A percentile compares a stretch with the other conserved stretches of the same genome.
Conservation (phyloP, 2,888 invertebrate species). For the Halocaridina rubra region DNA sequence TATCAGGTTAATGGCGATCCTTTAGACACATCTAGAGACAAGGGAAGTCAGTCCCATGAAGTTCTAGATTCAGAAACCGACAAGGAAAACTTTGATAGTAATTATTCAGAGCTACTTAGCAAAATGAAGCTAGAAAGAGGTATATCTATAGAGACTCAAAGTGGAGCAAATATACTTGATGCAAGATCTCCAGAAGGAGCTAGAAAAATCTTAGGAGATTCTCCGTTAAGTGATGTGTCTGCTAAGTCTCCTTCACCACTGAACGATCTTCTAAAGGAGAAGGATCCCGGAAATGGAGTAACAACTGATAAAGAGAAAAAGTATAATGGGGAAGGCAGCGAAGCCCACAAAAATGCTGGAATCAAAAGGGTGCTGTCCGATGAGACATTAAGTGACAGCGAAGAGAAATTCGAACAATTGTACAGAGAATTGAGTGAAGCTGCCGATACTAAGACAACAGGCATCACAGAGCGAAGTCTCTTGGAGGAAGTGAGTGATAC, state of each 20-base stretch:
- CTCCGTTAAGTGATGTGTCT: neutral
- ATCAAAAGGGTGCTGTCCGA: neutral
- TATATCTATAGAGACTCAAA: constrained; percentile 1
- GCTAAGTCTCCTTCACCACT: neutral
- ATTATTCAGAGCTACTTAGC: neutral
- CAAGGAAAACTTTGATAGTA: neutral
- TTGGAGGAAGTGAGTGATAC: neutral
- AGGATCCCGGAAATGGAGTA: neutral
- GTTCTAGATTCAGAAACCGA: neutral
- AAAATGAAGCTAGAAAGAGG: constrained; percentile 38
- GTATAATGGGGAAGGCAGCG: neutral
- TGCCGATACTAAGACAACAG: neutral
- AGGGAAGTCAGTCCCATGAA: neutral
- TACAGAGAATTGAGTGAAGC: constrained; percentile 16
- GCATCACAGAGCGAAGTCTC: neutral
- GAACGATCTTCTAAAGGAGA: neutral
- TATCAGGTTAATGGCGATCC: neutral
- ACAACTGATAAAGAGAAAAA: neutral
- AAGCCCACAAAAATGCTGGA: neutral
- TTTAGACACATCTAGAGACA: neutral
- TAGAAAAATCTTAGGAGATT: neutral
- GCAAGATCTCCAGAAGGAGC: neutral
- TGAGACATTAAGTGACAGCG: neutral
- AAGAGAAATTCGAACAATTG: constrained; percentile 30
- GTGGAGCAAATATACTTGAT: neutral